Evolutionary conservation across 2,113 vertebrate genomes (phyloP), one percentile per base, ranked within the genome.

Genomic region (Chamaetylas fuelleborni): DNA sequence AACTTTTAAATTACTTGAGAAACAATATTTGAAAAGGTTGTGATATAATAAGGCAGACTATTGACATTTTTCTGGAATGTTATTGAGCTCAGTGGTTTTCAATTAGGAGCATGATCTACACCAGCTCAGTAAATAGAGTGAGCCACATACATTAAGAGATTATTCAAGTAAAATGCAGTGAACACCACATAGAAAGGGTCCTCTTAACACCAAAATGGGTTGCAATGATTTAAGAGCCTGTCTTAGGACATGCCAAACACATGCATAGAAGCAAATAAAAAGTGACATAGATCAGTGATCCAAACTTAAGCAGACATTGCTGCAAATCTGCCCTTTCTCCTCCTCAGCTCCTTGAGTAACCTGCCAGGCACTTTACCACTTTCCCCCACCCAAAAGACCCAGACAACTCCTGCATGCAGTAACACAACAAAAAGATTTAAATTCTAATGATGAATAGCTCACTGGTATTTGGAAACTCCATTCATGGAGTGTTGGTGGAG

Each of bases 21-120:
- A 90, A 77, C 11, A 78, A 92, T 93, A 95, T 94, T 93, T 95
- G 72, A 83, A 89, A 88, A 96, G 18, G 11, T 58, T 79, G 34
- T 47, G 25, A 61, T 93, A 38, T 50, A 82, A 85, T 86, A 81
- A 51, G 53, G 11, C 60, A 81, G 45, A 56, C 16, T 86, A 57
- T 26, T 78, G 77, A 67, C 62, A 45, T 57, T 91, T 92, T 92
- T 78, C 56, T 89, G 56, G 20, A 88, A 61, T 51, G 4, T 48
- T 92, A 80, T 38, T 78, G 38, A 93, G 45, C 40, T 80, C 45
- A 33, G 22, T 58, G 33, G 19, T 54, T 96, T 92, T 85, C 86
- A 81, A 19, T 81, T 43, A 81, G 64, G 34, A 77, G 1, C 23
- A 28, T 76, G 6, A 67, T 64, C 69, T 48, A 29, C 43, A 65